These are phyloP conservation scores for Lasioglossum calceatum DNA, from an alignment of 2,888 invertebrate species.

Conservation along the genomic window DNA sequence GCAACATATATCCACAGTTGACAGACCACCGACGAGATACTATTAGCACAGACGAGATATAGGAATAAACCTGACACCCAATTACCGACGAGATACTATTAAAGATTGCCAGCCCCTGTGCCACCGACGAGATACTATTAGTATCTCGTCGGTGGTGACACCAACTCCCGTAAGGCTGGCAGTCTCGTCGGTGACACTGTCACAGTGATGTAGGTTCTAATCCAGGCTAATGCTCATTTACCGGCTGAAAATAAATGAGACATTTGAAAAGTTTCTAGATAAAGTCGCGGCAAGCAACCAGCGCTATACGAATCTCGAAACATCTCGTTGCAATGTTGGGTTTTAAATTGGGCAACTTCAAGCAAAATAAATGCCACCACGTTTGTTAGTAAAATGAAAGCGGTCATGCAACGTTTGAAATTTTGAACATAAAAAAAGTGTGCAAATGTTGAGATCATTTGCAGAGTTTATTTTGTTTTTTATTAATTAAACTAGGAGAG, in stretches of 20 bases:
- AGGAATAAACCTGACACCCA: too few relatives aligned
- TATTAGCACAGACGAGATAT: too few relatives aligned
- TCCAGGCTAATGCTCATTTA: background rate
- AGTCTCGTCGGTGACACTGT: too few relatives aligned
- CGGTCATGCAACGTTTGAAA: conserved; percentile 27
- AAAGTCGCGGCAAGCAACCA: background rate
- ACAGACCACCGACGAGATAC: too few relatives aligned
- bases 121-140: too few relatives aligned
- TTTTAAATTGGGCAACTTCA: conserved; percentile 9
- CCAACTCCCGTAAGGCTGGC: too few relatives aligned
- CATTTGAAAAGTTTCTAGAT: background rate
- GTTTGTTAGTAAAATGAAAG: conserved; percentile 29
- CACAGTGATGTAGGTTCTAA: too few relatives aligned
- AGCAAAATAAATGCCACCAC: conserved; percentile 4
- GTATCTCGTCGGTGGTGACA: too few relatives aligned
- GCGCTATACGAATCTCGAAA: conserved; percentile 10
- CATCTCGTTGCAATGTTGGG: background rate
- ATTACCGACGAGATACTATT: too few relatives aligned
- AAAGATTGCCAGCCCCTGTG: too few relatives aligned
- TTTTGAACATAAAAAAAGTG: conserved; percentile 27
- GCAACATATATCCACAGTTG: background rate
- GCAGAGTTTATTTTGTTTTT: conserved; percentile 21
- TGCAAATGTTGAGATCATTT: conserved; percentile 13
- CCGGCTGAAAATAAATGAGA: background rate
- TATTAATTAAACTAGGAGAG: conserved; percentile 23